phyloP scores from a whole-genome alignment of 2,888 invertebrate species.

The Dorcus parallelipipedus region DNA sequence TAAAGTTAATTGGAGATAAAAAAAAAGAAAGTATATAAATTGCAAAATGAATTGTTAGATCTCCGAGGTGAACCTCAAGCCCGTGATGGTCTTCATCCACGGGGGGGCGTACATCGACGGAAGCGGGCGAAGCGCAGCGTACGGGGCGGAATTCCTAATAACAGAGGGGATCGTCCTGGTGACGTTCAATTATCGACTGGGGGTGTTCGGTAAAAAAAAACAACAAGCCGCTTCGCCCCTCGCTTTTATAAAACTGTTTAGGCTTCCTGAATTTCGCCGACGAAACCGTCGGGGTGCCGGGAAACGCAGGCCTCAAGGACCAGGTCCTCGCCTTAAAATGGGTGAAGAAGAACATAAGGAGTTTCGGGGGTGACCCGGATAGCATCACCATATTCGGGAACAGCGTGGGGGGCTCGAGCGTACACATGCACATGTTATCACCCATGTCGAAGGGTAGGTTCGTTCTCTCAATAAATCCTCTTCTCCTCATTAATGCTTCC shows the following conservation, averaged over 20 bases:
- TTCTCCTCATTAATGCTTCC: no score
- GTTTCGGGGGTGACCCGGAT: conserved; percentile 48
- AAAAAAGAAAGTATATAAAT: neutral
- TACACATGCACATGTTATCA: conserved; percentile 48
- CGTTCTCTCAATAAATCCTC: no score
- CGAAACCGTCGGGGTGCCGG: conserved; percentile 44
- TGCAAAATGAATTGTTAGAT: neutral
- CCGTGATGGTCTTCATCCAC: conserved; percentile 39
- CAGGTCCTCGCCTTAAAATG: conserved; percentile 49
- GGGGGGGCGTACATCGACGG: conserved; percentile 52
- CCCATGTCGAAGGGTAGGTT: conserved; percentile 42
- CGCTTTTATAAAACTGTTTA: conserved; percentile 16
- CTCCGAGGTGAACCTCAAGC: neutral
- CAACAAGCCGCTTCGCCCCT: neutral
- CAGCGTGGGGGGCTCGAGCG: conserved; percentile 49
- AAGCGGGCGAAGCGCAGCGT: conserved; percentile 40
- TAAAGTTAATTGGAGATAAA: neutral
- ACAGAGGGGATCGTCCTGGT: conserved; percentile 51
- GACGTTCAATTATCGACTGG: conserved; percentile 51
- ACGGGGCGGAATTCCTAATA: conserved; percentile 50
- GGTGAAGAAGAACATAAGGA: conserved; percentile 47
- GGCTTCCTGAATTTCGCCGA: conserved; percentile 48
- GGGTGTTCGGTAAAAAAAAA: conserved; percentile 42
- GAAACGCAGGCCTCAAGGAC: conserved; percentile 51
- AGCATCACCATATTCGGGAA: conserved; percentile 51